These are phyloP conservation scores for Riparia riparia DNA, from an alignment of 2,113 vertebrate species.

Conservation along the genomic window DNA sequence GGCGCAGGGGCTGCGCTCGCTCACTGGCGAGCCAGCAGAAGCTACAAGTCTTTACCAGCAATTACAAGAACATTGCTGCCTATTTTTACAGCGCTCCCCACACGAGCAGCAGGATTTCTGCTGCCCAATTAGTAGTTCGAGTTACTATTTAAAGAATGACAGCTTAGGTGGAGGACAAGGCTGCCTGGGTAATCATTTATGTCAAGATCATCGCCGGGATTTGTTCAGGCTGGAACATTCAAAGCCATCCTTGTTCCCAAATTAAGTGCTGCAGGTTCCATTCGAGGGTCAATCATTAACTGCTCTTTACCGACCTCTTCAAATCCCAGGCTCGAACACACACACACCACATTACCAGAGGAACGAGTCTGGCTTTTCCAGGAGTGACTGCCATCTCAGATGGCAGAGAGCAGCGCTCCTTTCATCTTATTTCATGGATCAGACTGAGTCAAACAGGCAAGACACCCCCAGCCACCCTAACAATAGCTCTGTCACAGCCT, in stretches of 20 bases:
- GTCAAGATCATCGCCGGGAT: constrained; percentile 47
- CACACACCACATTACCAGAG: not conserved
- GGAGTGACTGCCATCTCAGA: constrained; percentile 24
- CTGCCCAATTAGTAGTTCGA: constrained; percentile 62
- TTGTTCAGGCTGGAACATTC: constrained; percentile 39
- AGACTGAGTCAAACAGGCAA: not conserved
- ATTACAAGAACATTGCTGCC: constrained; percentile 38
- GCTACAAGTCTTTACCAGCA: constrained; percentile 12
- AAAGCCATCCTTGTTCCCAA: constrained; percentile 47
- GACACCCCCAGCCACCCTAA: not conserved
- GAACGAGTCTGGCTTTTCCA: constrained; percentile 22
- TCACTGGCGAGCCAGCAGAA: not conserved
- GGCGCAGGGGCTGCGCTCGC: not conserved
- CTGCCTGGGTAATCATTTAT: constrained; percentile 57
- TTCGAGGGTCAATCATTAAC: constrained; percentile 64
- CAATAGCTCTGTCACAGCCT: not conserved
- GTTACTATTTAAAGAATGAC: constrained; percentile 67
- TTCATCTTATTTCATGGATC: constrained; percentile 20
- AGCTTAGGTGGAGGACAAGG: constrained; percentile 55
- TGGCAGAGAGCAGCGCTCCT: not conserved
- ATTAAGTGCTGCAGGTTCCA: not conserved
- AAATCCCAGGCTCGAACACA: constrained; percentile 2
- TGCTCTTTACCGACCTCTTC: constrained; percentile 34
- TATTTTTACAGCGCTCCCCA: constrained; percentile 16
- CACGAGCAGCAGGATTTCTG: constrained; percentile 40